A percentile compares a stretch with the other conserved stretches of the same genome.
Evolutionary conservation across 2,888 invertebrate species (phyloP).

Genomic region (Darwinula stevensoni): DNA sequence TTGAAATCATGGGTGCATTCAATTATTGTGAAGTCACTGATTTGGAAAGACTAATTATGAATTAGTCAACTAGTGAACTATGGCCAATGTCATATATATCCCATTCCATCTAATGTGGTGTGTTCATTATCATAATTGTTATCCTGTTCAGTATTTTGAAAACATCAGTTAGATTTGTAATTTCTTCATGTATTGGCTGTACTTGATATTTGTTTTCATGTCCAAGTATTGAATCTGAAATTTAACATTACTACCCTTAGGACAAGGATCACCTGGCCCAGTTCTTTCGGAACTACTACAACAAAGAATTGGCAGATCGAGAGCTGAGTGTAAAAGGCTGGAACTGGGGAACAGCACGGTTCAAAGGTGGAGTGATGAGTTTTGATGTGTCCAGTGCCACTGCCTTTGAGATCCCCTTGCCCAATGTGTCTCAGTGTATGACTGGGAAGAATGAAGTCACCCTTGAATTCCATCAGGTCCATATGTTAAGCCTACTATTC

Average conservation of each 20-base stretch:
- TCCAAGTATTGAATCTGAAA: not conserved
- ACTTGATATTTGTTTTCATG: constrained; percentile 4
- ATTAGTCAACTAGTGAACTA: too few relatives aligned
- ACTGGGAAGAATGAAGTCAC: constrained; percentile 95
- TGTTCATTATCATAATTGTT: too few relatives aligned
- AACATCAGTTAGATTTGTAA: constrained; percentile 1
- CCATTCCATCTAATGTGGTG: too few relatives aligned
- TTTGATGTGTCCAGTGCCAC: constrained; percentile 47
- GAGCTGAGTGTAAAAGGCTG: constrained; percentile 86
- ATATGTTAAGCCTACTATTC: too few relatives aligned
- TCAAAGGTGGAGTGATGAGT: constrained; percentile 54
- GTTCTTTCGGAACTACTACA: constrained; percentile 53
- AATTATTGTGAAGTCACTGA: too few relatives aligned
- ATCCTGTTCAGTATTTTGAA: too few relatives aligned
- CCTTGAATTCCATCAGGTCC: constrained; percentile 77
- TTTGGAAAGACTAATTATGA: too few relatives aligned
- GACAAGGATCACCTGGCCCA: constrained; percentile 78
- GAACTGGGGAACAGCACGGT: constrained; percentile 96
- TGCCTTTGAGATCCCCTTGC: constrained; percentile 83
- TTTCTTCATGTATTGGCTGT: constrained; percentile 5
- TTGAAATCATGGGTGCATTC: too few relatives aligned
- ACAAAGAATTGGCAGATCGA: constrained; percentile 58
- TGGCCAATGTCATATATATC: too few relatives aligned
- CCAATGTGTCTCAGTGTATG: constrained; percentile 80
- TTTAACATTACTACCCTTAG: constrained; percentile 17